phyloP scores from a whole-genome alignment of 2,797 vertebrate species.

The Enteromius viviparus region DNA sequence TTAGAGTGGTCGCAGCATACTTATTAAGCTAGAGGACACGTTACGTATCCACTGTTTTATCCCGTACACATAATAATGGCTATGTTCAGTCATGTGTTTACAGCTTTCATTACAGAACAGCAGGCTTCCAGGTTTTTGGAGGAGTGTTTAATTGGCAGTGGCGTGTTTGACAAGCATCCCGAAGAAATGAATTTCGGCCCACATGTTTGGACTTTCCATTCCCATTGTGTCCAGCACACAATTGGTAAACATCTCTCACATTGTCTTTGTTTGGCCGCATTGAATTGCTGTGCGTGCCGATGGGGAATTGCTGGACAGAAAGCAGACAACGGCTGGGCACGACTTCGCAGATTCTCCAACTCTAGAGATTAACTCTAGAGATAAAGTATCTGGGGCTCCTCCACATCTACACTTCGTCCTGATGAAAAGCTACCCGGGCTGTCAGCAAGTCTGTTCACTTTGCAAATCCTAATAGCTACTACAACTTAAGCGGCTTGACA shows the following conservation, averaged over 20 bases:
- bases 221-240: constrained; percentile 36
- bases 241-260: constrained; percentile 42
- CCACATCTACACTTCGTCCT: constrained; percentile 44
- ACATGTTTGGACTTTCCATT: constrained; percentile 45
- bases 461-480: constrained; percentile 51
- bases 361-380: constrained; percentile 7
- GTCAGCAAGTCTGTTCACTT: constrained; percentile 48
- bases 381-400: constrained; percentile 23
- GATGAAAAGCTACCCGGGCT: constrained; percentile 46
- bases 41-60: constrained; percentile 22
- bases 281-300: constrained; percentile 20
- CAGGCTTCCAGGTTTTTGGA: constrained; percentile 34
- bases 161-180: constrained; percentile 32
- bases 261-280: constrained; percentile 42
- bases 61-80: constrained; percentile 13
- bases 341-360: constrained; percentile 15
- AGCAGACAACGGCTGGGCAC: constrained; percentile 30
- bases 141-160: constrained; percentile 46
- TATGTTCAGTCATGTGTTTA: constrained; percentile 40
- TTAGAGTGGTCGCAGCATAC: constrained; percentile 8
- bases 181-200: constrained; percentile 35
- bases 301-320: constrained; percentile 35
- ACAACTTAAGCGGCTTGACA: constrained; percentile 47
- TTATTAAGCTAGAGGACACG: constrained; percentile 19
- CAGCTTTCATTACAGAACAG: constrained; percentile 50